Percentiles rank a stretch among this genome's conserved stretches.
Evolutionary conservation across 2,113 vertebrate genomes (phyloP).

Genomic region (Carollia perspicillata): DNA sequence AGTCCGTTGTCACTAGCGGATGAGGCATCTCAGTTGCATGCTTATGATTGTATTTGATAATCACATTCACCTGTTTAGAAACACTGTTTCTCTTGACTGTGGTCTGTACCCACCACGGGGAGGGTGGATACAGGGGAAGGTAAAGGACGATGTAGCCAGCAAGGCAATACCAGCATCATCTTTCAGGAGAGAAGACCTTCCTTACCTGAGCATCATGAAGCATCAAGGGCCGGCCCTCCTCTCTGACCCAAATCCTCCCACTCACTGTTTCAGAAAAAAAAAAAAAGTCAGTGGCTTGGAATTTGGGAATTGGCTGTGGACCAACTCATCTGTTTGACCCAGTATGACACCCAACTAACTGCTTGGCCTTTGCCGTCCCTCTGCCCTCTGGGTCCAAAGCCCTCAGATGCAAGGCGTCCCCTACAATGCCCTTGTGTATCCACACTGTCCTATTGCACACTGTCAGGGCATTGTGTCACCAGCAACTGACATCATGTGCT

Average conservation of each 20-base stretch:
- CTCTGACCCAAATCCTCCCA: not conserved
- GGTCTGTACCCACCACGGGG: not conserved
- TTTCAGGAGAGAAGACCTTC: not conserved
- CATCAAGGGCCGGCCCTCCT: not conserved
- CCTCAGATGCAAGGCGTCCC: not conserved
- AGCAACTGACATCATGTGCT: constrained; percentile 37
- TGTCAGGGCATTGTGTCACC: not conserved
- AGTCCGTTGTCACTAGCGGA: not conserved
- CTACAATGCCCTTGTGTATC: not conserved
- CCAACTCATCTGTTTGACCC: not conserved
- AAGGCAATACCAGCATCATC: not conserved
- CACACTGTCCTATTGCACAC: not conserved
- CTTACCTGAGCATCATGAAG: not conserved
- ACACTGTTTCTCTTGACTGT: not conserved
- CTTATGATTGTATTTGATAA: not conserved
- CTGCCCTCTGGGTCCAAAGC: not conserved
- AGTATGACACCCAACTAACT: not conserved
- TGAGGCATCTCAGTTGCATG: not conserved
- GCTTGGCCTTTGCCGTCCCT: not conserved
- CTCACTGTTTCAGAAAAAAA: not conserved
- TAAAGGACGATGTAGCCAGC: not conserved
- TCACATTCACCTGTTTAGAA: not conserved
- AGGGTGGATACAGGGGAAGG: not conserved
- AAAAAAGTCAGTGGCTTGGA: not conserved
- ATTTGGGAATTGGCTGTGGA: not conserved